Conservation (phyloP, 2,113 vertebrate genomes). For the Sebastes fasciatus region DNA sequence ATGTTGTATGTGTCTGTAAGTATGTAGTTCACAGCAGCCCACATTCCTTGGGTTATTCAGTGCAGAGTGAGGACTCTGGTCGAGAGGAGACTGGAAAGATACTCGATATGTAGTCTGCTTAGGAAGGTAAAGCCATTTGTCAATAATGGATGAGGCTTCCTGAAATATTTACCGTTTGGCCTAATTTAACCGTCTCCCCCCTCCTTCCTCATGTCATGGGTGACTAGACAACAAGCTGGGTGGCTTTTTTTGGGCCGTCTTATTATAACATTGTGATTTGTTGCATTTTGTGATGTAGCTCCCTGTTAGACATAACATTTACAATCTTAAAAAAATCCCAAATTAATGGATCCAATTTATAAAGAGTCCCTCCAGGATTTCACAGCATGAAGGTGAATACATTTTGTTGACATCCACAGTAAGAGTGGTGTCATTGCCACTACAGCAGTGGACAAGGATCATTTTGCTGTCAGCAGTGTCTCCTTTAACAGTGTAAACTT, state of each 20-base stretch:
- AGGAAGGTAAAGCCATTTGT: slow-evolving; percentile 80
- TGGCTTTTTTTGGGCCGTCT: slow-evolving; percentile 19
- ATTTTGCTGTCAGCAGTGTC: slow-evolving; percentile 18
- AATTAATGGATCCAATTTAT: no score
- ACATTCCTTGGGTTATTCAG: slow-evolving; percentile 48
- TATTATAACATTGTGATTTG: slow-evolving; percentile 26
- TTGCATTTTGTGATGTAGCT: neutral
- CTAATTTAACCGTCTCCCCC: slow-evolving; percentile 79
- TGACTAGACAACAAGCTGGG: slow-evolving; percentile 61
- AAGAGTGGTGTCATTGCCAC: neutral
- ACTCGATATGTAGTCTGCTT: slow-evolving; percentile 81
- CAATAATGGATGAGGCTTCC: slow-evolving; percentile 84
- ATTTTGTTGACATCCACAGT: slow-evolving; percentile 9
- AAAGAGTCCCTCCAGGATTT: neutral
- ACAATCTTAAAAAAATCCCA: neutral
- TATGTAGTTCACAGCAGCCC: neutral
- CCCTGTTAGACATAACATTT: neutral
- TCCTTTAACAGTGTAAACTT: slow-evolving; percentile 21
- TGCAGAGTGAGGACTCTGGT: slow-evolving; percentile 33
- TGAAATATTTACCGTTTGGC: slow-evolving; percentile 87
- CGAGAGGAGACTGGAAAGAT: slow-evolving; percentile 74
- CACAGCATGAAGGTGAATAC: neutral
- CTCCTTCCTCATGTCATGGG: slow-evolving; percentile 61
- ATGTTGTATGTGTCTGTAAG: slow-evolving; percentile 6
- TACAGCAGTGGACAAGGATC: neutral